Evolutionary conservation across 2,888 invertebrate genomes (phyloP), one percentile per base, ranked within the genome.

Genomic region (Artemia sinica): DNA sequence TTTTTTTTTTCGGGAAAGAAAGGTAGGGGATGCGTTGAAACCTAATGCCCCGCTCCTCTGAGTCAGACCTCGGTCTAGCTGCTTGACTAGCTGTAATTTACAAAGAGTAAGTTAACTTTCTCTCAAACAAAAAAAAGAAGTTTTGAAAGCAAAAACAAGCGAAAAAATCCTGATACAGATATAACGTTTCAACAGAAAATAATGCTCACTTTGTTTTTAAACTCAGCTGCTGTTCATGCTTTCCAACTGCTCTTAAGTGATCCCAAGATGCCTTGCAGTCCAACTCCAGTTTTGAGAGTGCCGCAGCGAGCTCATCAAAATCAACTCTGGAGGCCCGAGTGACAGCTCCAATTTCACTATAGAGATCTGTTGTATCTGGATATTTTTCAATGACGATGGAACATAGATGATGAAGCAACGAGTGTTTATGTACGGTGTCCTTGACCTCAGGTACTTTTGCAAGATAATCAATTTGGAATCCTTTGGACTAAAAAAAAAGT

Each of bases 261-360:
- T 96, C 95, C 91, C 94, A 96, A 0, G 94, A 94, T 0, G 90
- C 86, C 77, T 97, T 97, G 80, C 98, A 98, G 78, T 98, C 97
- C 28, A 85, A 83, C 80, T 98, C 97, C 76, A 98, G 81, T 76
- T 90, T 89, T 69, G 84, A 83, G 68, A 98, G 84, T 78, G 92
- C 96, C 69, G 85, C 82, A 65, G 86, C 82, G 69, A 97, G 80
- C 75, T 96, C 91, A 73, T 95, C 92, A 78, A 94, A 98, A 79
- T 99, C 97, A 41, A 96, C 88, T 80, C 94, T 88, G 0, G 91
- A 91, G 65, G 91, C 91, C 75, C 93, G 82, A 12, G 91, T 91
- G 65, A 91, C 87, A 14, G 91, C 87, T 66, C 91, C 91, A 74
- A 91, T 89, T 88, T 95, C 98, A 67, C 95, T 95, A 79, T 98